A percentile compares a stretch with the other conserved stretches of the same genome.
Evolutionary conservation across 2,888 invertebrate genomes (phyloP).

Genomic region (Balanococcus diminutus): DNA sequence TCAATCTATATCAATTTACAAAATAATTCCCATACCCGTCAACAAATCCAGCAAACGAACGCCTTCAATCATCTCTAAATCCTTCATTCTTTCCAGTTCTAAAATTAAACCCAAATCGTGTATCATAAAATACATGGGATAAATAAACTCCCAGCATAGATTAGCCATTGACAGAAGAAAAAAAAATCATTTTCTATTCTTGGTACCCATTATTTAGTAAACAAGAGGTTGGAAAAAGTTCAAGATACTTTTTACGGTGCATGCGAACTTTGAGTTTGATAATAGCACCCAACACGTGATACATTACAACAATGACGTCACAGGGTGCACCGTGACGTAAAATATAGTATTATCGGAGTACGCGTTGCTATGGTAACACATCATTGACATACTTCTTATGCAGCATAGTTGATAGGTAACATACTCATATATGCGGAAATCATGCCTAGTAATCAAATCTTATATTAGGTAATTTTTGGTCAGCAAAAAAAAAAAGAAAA

Average conservation of each 20-base stretch:
- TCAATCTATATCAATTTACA: too few species aligned
- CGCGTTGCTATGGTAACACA: not conserved
- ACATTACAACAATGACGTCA: slow-evolving; percentile 21
- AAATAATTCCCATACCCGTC: not conserved
- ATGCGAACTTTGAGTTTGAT: slow-evolving; percentile 10
- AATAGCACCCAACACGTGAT: slow-evolving; percentile 3
- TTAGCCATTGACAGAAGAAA: not conserved
- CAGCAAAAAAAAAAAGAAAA: too few species aligned
- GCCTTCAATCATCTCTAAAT: not conserved
- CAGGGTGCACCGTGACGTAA: slow-evolving; percentile 7
- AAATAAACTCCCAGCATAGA: not conserved
- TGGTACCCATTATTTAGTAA: not conserved
- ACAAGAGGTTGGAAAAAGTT: slow-evolving; percentile 15
- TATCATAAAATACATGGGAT: not conserved
- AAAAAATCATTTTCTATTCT: slow-evolving; percentile 4
- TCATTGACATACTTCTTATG: slow-evolving; percentile 26
- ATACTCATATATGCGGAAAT: slow-evolving; percentile 26
- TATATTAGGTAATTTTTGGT: not conserved
- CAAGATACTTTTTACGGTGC: slow-evolving; percentile 35
- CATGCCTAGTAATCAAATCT: not conserved
- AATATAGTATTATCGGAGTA: not conserved
- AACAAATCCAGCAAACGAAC: not conserved
- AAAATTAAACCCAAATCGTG: not conserved
- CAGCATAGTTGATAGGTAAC: too few species aligned
- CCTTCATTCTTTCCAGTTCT: not conserved